These are phyloP conservation scores for Hypsibius dujardini DNA, from an alignment of 1,140 invertebrate species.

Conservation along the genomic window DNA sequence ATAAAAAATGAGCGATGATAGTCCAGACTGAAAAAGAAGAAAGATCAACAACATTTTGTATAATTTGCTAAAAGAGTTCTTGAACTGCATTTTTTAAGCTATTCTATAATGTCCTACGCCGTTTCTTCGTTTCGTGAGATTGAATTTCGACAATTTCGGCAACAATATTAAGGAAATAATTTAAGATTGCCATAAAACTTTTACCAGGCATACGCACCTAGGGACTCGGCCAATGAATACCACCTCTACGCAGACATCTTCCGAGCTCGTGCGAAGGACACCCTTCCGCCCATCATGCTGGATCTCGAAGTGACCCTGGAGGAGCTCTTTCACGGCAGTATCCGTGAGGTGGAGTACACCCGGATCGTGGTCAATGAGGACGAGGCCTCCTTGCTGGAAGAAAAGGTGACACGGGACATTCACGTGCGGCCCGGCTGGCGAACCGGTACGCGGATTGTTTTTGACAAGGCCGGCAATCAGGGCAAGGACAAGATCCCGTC, in stretches of 20 bases:
- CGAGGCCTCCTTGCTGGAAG: background rate
- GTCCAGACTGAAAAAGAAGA: too few relatives aligned
- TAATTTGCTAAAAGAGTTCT: too few relatives aligned
- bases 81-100: too few relatives aligned
- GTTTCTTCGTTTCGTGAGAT: background rate
- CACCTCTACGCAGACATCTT: background rate
- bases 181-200: too few relatives aligned
- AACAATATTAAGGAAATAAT: background rate
- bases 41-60: too few relatives aligned
- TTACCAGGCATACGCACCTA: background rate
- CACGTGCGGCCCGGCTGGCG: background rate
- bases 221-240: background rate
- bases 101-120: too few relatives aligned
- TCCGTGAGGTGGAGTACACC: background rate
- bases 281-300: background rate
- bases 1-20: too few relatives aligned
- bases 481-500: background rate
- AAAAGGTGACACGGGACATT: background rate
- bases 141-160: too few relatives aligned
- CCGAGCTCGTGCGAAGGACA: background rate
- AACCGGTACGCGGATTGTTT: background rate
- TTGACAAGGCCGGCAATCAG: background rate
- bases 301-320: slow-evolving; percentile 3
- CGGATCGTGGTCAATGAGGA: background rate
- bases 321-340: slow-evolving; percentile 4